Percentiles rank a stretch among this genome's conserved stretches.
Conservation (phyloP, 2,888 invertebrate genomes). For the Acanthococcus lagerstroemiae region DNA sequence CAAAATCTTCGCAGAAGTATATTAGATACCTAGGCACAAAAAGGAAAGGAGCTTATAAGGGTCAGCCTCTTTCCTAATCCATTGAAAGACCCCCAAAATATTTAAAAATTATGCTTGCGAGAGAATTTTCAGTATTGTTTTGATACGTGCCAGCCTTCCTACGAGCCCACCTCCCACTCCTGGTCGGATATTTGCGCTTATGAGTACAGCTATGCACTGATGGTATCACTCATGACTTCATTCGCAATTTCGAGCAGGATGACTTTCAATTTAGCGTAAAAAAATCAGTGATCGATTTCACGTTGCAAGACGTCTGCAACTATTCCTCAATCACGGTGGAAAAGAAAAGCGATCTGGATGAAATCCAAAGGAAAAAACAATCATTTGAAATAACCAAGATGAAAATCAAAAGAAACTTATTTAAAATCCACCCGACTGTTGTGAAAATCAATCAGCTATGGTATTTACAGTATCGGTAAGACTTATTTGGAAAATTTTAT, state of each 20-base stretch:
- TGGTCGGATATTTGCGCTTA: too few relatives aligned
- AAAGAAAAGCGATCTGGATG: neutral
- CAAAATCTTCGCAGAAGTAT: neutral
- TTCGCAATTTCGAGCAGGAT: too few relatives aligned
- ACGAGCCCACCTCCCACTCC: neutral
- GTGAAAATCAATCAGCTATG: conserved; percentile 15
- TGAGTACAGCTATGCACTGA: too few relatives aligned
- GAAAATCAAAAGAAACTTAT: conserved; percentile 4
- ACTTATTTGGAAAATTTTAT: too few relatives aligned
- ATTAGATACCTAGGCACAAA: neutral
- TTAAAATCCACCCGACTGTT: conserved; percentile 7
- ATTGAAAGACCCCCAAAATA: neutral
- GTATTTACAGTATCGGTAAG: conserved; percentile 22
- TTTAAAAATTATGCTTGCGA: neutral
- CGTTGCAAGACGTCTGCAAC: conserved; percentile 56
- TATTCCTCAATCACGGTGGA: too few relatives aligned
- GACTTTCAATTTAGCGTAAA: conserved; percentile 82
- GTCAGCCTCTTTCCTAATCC: neutral
- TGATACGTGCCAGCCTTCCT: too few relatives aligned
- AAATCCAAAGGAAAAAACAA: neutral
- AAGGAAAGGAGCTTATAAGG: too few relatives aligned
- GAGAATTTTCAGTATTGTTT: neutral
- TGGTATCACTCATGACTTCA: too few relatives aligned
- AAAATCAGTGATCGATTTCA: conserved; percentile 85
- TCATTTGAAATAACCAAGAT: neutral